A percentile compares a stretch with the other conserved stretches of the same genome.
Evolutionary conservation across 1,140 invertebrate genomes (phyloP).

Genomic region (Proctacanthus coquilletti): DNA sequence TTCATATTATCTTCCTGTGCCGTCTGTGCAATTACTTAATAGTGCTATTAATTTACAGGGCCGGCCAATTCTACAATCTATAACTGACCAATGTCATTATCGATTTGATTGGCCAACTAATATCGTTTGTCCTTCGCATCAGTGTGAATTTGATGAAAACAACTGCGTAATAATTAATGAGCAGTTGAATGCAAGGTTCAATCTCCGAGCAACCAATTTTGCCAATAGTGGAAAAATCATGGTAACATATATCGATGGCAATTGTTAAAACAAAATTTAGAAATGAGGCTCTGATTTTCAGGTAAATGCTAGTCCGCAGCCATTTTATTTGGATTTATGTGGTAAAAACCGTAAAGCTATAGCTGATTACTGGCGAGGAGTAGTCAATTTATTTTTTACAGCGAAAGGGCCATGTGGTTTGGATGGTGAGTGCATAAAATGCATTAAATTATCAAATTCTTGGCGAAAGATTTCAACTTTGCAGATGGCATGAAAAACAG

Average conservation of each 20-base stretch:
- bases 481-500: no score
- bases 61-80: conserved; percentile 25
- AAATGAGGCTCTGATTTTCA: conserved; percentile 6
- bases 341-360: conserved; percentile 16
- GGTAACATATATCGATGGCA: conserved; percentile 11
- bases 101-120: conserved; percentile 34
- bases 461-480: no score
- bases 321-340: conserved; percentile 19
- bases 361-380: conserved; percentile 24
- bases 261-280: not conserved
- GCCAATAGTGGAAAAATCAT: conserved; percentile 18
- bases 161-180: conserved; percentile 23
- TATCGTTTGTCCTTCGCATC: conserved; percentile 29
- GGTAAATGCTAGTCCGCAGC: conserved; percentile 9
- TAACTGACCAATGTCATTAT: conserved; percentile 31
- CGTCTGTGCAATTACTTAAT: not conserved
- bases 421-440: conserved; percentile 15
- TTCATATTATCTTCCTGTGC: conserved; percentile 2
- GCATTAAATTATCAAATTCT: no score
- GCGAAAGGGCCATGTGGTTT: conserved; percentile 17
- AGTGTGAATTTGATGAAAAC: conserved; percentile 16
- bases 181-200: conserved; percentile 13
- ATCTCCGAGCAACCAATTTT: conserved; percentile 19
- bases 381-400: conserved; percentile 27
- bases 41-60: conserved; percentile 19